Percentiles rank a stretch among this genome's conserved stretches.
phyloP scores from a whole-genome alignment of 2,797 vertebrate genomes.

The Heterohyrax brucei region DNA sequence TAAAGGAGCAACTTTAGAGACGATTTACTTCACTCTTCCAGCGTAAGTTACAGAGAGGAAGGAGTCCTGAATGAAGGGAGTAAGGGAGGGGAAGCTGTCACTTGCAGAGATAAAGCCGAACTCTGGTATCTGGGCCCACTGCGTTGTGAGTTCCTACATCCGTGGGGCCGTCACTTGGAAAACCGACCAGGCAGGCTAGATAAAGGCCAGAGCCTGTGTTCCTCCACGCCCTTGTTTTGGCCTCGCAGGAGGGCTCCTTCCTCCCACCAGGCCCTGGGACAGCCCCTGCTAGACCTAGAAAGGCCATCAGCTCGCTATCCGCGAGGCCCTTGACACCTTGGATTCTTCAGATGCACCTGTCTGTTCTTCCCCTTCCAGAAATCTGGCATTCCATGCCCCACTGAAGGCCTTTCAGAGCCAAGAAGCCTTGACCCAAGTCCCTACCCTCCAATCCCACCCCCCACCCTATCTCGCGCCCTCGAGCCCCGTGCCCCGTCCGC shows the following conservation, averaged over 20 bases:
- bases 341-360: not conserved
- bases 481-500: accelerated
- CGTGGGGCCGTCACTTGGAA: not conserved
- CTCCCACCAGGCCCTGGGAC: not conserved
- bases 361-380: not conserved
- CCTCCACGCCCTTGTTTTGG: constrained; percentile 40
- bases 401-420: not conserved
- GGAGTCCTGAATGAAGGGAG: not conserved
- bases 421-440: not conserved
- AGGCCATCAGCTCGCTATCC: not conserved
- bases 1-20: not conserved
- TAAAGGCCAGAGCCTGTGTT: not conserved
- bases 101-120: not conserved
- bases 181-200: not conserved
- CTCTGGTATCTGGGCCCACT: not conserved
- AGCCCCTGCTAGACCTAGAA: not conserved
- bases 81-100: too few species aligned
- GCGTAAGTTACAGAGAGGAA: not conserved
- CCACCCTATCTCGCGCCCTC: not conserved
- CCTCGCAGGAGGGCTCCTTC: not conserved
- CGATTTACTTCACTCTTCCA: not conserved
- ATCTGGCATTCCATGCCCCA: not conserved
- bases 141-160: not conserved
- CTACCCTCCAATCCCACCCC: not conserved
- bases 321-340: not conserved